A percentile compares a stretch with the other conserved stretches of the same genome.
phyloP scores from a whole-genome alignment of 2,113 vertebrate genomes.

The Calyptommatus sinebrachiatus region DNA sequence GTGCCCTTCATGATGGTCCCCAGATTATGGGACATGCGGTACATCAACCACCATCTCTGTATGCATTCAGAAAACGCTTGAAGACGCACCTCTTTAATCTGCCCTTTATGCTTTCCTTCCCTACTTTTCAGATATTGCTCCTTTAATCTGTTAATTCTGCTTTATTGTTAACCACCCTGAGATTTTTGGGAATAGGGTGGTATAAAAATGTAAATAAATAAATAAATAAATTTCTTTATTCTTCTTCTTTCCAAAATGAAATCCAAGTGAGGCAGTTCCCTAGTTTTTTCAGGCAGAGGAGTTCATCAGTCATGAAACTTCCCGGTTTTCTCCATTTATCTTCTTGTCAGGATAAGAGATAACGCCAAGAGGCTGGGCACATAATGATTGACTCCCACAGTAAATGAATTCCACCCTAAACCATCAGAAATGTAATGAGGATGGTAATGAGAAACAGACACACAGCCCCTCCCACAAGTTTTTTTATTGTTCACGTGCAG shows the following conservation, averaged over 20 bases:
- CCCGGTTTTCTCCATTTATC: conserved; percentile 43
- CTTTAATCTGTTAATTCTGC: too few species aligned
- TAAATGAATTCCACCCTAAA: conserved; percentile 53
- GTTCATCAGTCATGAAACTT: conserved; percentile 50
- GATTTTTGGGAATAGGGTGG: too few species aligned
- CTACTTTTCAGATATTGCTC: too few species aligned
- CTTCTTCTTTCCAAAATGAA: background rate
- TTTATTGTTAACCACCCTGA: too few species aligned
- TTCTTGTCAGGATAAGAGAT: conserved; percentile 55
- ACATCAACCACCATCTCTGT: too few species aligned
- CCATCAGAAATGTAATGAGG: conserved; percentile 42
- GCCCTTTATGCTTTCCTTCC: too few species aligned
- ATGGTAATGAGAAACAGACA: conserved; percentile 29
- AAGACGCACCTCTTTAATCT: too few species aligned
- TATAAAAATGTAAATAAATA: too few species aligned
- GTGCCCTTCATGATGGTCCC: background rate
- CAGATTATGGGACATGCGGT: too few species aligned
- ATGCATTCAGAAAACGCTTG: too few species aligned
- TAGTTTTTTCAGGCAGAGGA: conserved; percentile 30
- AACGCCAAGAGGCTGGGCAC: conserved; percentile 55
- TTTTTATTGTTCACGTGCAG: background rate
- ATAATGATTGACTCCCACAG: conserved; percentile 59
- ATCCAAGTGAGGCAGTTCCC: conserved; percentile 20
- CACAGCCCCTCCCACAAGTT: conserved; percentile 41
- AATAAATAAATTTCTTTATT: background rate